Conservation (phyloP, 2,113 vertebrate species). For the Myanophis thanlyinensis region DNA sequence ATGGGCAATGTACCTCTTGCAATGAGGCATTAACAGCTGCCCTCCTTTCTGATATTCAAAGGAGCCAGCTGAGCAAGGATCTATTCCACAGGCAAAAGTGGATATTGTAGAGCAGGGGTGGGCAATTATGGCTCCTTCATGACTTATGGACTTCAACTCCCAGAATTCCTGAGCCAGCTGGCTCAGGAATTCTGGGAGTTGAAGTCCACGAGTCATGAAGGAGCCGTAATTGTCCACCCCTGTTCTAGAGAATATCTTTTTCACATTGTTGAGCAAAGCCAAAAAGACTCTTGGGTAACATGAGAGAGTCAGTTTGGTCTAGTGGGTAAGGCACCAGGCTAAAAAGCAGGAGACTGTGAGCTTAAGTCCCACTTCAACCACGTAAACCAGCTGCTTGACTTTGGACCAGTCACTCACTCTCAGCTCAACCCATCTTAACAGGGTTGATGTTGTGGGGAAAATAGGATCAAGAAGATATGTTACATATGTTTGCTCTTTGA, state of each 20-base stretch:
- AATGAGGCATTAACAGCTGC: neutral
- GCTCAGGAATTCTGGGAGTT: too few species aligned
- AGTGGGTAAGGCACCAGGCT: neutral
- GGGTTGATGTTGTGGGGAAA: neutral
- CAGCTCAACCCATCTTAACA: neutral
- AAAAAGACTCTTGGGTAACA: neutral
- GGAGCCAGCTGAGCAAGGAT: neutral
- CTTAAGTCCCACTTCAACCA: neutral
- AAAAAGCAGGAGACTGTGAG: neutral
- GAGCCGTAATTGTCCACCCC: too few species aligned
- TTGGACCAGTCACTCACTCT: neutral
- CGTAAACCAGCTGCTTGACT: neutral
- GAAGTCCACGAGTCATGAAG: too few species aligned
- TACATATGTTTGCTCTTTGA: neutral
- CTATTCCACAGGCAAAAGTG: neutral
- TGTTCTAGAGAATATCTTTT: neutral
- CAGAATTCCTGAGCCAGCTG: too few species aligned
- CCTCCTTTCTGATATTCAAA: neutral
- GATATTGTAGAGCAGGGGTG: neutral
- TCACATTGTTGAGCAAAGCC: neutral
- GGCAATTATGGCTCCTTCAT: too few species aligned
- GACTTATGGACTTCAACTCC: too few species aligned
- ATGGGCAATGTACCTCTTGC: neutral
- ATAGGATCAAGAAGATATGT: neutral
- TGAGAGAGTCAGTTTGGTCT: neutral